Evolutionary conservation across 2,113 vertebrate species (phyloP), one percentile per base, ranked within the genome.

Genomic region (Suncus etruscus): DNA sequence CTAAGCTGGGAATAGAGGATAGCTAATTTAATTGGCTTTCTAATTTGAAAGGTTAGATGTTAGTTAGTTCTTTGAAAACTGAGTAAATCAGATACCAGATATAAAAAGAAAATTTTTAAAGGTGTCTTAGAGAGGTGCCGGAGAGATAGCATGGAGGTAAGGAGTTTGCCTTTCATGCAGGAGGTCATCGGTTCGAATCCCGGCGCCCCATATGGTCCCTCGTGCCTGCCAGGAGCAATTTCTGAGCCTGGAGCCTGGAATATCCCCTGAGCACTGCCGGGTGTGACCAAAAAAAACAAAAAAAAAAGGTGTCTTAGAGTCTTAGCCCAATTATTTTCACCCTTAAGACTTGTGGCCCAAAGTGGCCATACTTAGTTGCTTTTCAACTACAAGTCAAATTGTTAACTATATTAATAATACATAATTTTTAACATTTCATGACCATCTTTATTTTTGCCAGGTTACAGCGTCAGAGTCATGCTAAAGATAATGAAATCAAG

Each of bases 401-500:
- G 54, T 85, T 84, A 89, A 69, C 79, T 92, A 8, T 45, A 50
- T 83, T 90, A 70, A 79, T 74, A 11, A 90, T 72, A 92, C 66
- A 82, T 45, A 80, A 78, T 65, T 74, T 87, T 70, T 95, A 94
- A 61, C 10, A 47, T 90, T 93, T 92, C 86, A 63, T 74, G 1
- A 83, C 76, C 29, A 85, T 45, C 63, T 93, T 83, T 92, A 29
- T 75, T 50, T 50, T 92, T 92, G 88, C 95, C 58, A 95, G 95
- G 89, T 93, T 97, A 87, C 93, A 96, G 51, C 31, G 80, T 80
- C 86, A 87, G 83, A 86, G 90, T 45, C 74, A 87, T 75, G 93
- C 73, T 94, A 97, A 97, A 96, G 95, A 95, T 0, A 1, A 90
- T 79, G 94, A 96, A 96, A 97, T 95, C 90, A 96, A 94, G 83